Evolutionary conservation across 1,140 invertebrate species (phyloP), one percentile per base, ranked within the genome.

Genomic region (Melanaphis sacchari): DNA sequence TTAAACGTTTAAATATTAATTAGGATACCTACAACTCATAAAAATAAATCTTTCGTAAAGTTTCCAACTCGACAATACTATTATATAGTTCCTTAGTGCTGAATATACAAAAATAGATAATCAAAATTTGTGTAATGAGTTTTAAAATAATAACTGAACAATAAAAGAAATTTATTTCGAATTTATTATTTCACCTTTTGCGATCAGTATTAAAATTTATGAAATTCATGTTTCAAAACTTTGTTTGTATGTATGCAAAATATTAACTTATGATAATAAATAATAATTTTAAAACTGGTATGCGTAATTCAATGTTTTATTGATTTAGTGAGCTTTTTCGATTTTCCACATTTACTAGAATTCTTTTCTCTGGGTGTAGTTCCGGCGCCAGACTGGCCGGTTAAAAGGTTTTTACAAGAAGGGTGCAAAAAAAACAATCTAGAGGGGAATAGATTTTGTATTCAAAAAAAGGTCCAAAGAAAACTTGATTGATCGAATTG

Each of bases 351-450:
- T 90, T 90, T 66, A 24, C 15, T 40, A 31, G 36, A 15, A 21
- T 90, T 41, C 54, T 66, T 31, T 66, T 90, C 89, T 66, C 38
- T 7, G 6, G 41, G 52, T 38, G 52, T 59, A 59, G 52, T 90
- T 66, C 24, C 54, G 89, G 89, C 89, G 89, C 89, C 89, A 90
- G 89, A 66, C 89, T 90, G 89, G 36, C 52, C 89, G 89, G 89
- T 66, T 90, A 90, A 90, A 90, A 66, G 89, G 89, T 90, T 90
- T 90, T 90, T 40, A 26, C 88, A 38, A 89, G 87, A 31, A 59
- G 89, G 89, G 89, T n/a, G 89, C 38, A 90, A 90, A 90, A 90
- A 90, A 90, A 90, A 26, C 9, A 31, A 59, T 21, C 40, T 59
- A 41, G 9, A 59, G 89, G 89, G 88, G 88, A 90, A 90, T 40